Conservation (phyloP, 2,113 vertebrate genomes). For the Cyanocitta stelleri region DNA sequence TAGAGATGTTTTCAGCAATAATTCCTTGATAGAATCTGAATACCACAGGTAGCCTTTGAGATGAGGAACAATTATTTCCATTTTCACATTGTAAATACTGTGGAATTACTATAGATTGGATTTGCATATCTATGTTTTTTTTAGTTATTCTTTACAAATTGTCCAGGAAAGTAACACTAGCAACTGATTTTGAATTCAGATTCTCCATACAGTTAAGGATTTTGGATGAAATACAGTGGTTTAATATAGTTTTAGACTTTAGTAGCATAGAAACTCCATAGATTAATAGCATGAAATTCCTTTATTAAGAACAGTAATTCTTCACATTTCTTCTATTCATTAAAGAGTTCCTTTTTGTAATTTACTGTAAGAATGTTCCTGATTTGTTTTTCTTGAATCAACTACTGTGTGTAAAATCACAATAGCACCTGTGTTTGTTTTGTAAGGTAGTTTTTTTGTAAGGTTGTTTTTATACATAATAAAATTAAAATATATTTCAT, state of each 20-base stretch:
- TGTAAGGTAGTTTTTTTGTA: not conserved
- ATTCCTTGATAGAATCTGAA: not conserved
- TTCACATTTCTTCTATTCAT: not conserved
- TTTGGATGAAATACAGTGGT: not conserved
- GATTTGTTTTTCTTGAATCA: not conserved
- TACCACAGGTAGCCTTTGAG: not conserved
- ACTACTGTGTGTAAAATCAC: not conserved
- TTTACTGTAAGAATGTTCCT: not conserved
- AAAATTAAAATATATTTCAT: not conserved
- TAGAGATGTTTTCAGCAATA: not conserved
- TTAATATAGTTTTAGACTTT: not conserved
- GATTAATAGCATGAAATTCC: not conserved
- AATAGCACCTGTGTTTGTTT: not conserved
- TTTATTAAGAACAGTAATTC: not conserved
- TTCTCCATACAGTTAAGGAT: not conserved
- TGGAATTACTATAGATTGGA: not conserved
- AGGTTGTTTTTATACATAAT: not conserved
- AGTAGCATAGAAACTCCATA: not conserved
- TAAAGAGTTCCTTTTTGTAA: not conserved
- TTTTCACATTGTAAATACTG: not conserved
- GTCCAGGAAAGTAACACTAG: not conserved
- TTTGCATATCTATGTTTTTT: not conserved
- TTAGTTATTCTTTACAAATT: not conserved
- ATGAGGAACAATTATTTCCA: not conserved
- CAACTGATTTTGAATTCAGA: not conserved